Evolutionary conservation across 1,140 invertebrate species (phyloP).

Genomic region (Temnothorax nylanderi): DNA sequence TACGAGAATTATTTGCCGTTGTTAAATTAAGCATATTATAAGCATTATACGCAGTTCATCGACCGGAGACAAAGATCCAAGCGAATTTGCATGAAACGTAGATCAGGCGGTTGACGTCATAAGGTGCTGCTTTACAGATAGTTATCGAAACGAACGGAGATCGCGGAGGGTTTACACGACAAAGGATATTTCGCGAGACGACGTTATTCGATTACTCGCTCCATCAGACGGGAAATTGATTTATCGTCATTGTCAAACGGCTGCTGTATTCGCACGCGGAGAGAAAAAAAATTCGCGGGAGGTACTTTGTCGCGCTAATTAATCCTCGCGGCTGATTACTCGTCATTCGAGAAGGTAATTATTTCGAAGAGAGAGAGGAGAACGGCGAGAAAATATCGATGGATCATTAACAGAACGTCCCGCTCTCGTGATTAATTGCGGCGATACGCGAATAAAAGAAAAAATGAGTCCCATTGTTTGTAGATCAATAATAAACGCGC

Average conservation of each 20-base stretch:
- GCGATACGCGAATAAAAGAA: conserved; percentile 23
- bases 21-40: not conserved
- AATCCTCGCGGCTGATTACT: conserved; percentile 12
- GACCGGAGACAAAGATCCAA: not conserved
- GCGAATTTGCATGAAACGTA: not conserved
- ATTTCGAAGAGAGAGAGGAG: not conserved
- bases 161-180: not conserved
- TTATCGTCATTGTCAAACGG: conserved; percentile 48
- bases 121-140: conserved; percentile 1
- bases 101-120: not conserved
- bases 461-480: not conserved
- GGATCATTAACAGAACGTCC: not conserved
- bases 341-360: not conserved
- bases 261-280: conserved; percentile 11
- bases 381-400: not conserved
- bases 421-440: not conserved
- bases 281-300: conserved; percentile 23
- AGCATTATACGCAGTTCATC: not conserved
- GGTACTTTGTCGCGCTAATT: not conserved
- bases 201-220: conserved; percentile 45
- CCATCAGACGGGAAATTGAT: conserved; percentile 45
- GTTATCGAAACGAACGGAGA: not conserved
- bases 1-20: not conserved
- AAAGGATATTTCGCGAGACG: conserved; percentile 19
- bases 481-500: conserved; percentile 36